phyloP scores from a whole-genome alignment of 2,888 invertebrate genomes.

The Apamea monoglypha region DNA sequence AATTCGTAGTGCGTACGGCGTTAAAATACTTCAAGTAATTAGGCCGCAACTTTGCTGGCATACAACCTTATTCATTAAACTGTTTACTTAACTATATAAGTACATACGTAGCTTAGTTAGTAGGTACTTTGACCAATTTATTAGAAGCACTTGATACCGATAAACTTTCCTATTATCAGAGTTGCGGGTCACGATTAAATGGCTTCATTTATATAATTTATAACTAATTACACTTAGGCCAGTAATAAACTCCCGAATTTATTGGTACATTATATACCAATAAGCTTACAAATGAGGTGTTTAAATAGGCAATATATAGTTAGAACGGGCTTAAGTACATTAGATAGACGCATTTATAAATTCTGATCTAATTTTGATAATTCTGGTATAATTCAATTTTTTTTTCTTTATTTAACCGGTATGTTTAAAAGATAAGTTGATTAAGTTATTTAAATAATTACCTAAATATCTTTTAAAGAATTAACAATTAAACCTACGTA shows the following conservation, averaged over 20 bases:
- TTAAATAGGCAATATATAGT: conserved; percentile 11
- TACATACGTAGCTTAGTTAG: neutral
- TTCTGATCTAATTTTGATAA: neutral
- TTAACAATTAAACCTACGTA: neutral
- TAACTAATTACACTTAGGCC: conserved; percentile 38
- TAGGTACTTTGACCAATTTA: conserved; percentile 30
- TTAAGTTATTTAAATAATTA: too few relatives aligned
- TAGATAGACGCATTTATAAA: conserved; percentile 7
- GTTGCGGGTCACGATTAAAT: conserved; percentile 48
- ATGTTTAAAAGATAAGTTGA: neutral
- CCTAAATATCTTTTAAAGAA: too few relatives aligned
- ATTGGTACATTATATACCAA: conserved; percentile 46
- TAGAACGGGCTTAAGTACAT: neutral
- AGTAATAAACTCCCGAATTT: conserved; percentile 41
- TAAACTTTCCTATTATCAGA: conserved; percentile 28
- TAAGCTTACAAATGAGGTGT: conserved; percentile 29
- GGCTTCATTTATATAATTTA: conserved; percentile 41
- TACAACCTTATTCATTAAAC: conserved; percentile 33
- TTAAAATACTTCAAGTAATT: conserved; percentile 44
- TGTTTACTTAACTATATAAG: neutral
- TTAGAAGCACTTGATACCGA: conserved; percentile 8
- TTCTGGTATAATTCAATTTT: too few relatives aligned
- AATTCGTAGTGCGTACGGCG: conserved; percentile 12
- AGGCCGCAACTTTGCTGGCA: conserved; percentile 19
- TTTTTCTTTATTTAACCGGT: too few relatives aligned